phyloP scores from a whole-genome alignment of 2,797 vertebrate species.

The Micromesistius poutassou region DNA sequence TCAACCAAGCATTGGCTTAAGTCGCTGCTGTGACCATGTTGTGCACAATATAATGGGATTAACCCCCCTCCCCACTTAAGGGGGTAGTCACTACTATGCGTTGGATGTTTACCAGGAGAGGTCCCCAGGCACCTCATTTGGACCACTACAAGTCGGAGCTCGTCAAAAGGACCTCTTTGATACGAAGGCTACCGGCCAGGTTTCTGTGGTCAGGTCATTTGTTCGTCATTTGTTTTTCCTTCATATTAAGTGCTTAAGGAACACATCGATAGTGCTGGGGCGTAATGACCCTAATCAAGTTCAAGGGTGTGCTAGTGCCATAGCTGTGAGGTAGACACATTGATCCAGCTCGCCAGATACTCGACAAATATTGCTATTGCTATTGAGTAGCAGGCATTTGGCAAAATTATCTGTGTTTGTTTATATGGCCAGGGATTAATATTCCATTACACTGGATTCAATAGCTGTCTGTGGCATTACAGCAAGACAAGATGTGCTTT shows the following conservation, averaged over 20 bases:
- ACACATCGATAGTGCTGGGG: conserved; percentile 56
- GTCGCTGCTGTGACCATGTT: neutral
- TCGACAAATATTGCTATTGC: neutral
- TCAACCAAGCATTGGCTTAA: conserved; percentile 6
- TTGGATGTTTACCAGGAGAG: conserved; percentile 18
- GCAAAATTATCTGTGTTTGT: neutral
- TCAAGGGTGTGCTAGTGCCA: conserved; percentile 24
- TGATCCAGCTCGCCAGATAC: neutral
- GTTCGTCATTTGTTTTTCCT: conserved; percentile 59
- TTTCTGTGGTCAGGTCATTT: conserved; percentile 41
- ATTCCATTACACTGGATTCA: neutral
- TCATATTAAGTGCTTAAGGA: conserved; percentile 44
- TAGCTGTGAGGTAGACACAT: neutral
- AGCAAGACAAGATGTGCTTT: neutral
- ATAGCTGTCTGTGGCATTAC: neutral
- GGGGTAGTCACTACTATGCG: neutral
- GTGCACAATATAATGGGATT: conserved; percentile 15
- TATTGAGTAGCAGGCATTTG: neutral
- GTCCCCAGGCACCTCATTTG: conserved; percentile 18
- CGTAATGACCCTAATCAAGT: conserved; percentile 43
- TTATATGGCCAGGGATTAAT: neutral
- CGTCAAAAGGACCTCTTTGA: conserved; percentile 19
- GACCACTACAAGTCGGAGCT: conserved; percentile 35
- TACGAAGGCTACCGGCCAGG: conserved; percentile 22
- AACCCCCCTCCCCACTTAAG: conserved; percentile 5